Percentiles rank a stretch among this genome's conserved stretches.
These are phyloP conservation scores for Lingula anatina DNA, from an alignment of 2,888 invertebrate species.

Conservation along the genomic window DNA sequence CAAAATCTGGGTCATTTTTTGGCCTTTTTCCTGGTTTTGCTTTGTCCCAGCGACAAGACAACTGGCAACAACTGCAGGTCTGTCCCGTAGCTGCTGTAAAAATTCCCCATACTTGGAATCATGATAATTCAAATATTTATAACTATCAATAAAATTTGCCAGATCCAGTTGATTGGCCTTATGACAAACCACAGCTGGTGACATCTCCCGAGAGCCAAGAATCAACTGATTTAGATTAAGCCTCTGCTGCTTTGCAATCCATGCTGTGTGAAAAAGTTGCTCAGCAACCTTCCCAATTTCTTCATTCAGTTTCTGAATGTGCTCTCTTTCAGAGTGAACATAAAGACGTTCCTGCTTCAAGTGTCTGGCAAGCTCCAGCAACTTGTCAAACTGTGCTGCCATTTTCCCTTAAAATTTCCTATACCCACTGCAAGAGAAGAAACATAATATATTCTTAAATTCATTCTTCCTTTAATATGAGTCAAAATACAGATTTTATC, in stretches of 20 bases:
- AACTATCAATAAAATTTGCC: constrained; percentile 54
- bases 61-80: constrained; percentile 67
- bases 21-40: constrained; percentile 41
- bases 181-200: constrained; percentile 57
- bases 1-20: constrained; percentile 15
- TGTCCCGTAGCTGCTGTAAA: constrained; percentile 63
- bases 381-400: constrained; percentile 48
- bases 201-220: constrained; percentile 68
- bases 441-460: too few species aligned
- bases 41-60: constrained; percentile 66
- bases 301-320: constrained; percentile 54
- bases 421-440: too few species aligned
- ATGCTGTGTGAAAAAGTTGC: constrained; percentile 68
- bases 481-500: too few species aligned
- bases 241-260: constrained; percentile 79
- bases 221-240: constrained; percentile 62
- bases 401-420: too few species aligned
- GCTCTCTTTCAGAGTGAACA: constrained; percentile 77
- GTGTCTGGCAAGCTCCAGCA: constrained; percentile 64
- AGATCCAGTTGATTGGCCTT: constrained; percentile 55
- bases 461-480: too few species aligned
- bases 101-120: constrained; percentile 66
- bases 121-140: constrained; percentile 79
- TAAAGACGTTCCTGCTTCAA: constrained; percentile 81
- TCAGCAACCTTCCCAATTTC: constrained; percentile 56